Conservation (phyloP, 2,113 vertebrate genomes). For the Gasterosteus aculeatus region DNA sequence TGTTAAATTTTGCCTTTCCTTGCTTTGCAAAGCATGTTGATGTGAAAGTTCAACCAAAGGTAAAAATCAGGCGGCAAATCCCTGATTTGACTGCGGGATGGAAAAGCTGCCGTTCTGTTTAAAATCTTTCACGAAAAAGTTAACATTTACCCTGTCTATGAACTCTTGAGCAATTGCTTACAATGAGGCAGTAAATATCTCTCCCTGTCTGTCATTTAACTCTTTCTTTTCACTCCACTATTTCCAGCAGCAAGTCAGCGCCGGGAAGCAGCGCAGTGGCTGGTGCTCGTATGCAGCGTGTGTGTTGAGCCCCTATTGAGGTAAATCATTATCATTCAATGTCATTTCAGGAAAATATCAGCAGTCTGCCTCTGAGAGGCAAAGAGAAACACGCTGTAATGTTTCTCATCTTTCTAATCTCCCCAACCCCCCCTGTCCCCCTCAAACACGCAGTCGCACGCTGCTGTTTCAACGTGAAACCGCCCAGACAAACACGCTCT, state of each 20-base stretch:
- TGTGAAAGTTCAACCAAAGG: background rate
- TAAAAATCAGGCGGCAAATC: background rate
- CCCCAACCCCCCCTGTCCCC: background rate
- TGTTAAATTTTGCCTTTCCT: too few species aligned
- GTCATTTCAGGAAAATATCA: slow-evolving; percentile 19
- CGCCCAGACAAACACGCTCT: background rate
- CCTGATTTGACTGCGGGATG: background rate
- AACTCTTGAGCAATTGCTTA: background rate
- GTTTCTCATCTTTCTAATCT: background rate
- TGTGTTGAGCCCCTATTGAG: background rate
- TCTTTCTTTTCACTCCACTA: background rate
- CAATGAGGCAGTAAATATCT: background rate
- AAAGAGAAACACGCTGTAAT: background rate
- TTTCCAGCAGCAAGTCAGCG: slow-evolving; percentile 5
- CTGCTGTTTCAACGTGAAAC: slow-evolving; percentile 1
- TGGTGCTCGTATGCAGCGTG: background rate
- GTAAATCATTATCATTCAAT: slow-evolving; percentile 19
- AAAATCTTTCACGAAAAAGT: background rate
- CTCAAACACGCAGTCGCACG: background rate
- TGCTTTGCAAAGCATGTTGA: background rate
- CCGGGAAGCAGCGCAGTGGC: background rate
- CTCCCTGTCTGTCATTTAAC: background rate
- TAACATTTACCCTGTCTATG: background rate
- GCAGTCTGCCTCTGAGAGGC: background rate
- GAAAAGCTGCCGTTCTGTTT: background rate